These are phyloP conservation scores for Gymnothorax javanicus DNA, from an alignment of 2,797 vertebrate species.

Conservation along the genomic window DNA sequence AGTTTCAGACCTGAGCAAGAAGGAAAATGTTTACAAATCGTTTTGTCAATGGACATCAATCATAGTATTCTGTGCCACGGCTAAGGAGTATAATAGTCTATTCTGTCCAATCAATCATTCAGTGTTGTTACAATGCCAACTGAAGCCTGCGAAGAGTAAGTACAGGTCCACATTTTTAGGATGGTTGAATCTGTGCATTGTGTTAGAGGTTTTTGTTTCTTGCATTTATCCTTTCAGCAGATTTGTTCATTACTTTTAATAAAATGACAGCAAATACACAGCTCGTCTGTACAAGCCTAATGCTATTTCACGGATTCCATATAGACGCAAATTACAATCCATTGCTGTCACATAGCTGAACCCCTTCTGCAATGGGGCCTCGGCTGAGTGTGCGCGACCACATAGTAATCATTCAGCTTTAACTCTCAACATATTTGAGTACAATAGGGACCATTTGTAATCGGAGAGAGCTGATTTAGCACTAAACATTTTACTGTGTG, in stretches of 20 bases:
- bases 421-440: too few species aligned
- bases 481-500: too few species aligned
- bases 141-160: not conserved
- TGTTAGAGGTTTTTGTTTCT: not conserved
- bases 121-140: not conserved
- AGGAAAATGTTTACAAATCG: not conserved
- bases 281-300: not conserved
- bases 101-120: not conserved
- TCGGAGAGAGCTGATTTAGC: too few species aligned
- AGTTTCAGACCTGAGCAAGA: not conserved
- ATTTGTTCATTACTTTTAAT: not conserved
- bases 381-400: too few species aligned
- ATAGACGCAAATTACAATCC: not conserved
- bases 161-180: not conserved
- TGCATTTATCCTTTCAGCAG: not conserved
- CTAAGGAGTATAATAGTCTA: not conserved
- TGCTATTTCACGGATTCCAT: not conserved
- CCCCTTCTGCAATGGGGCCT: too few species aligned
- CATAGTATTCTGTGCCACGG: not conserved
- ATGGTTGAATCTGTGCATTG: not conserved
- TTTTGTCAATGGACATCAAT: not conserved
- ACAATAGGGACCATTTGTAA: too few species aligned
- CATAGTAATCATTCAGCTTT: too few species aligned
- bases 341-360: not conserved
- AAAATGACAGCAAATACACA: not conserved